These are phyloP conservation scores for Lutjanus erythropterus DNA, from an alignment of 2,113 vertebrate genomes.

Conservation along the genomic window DNA sequence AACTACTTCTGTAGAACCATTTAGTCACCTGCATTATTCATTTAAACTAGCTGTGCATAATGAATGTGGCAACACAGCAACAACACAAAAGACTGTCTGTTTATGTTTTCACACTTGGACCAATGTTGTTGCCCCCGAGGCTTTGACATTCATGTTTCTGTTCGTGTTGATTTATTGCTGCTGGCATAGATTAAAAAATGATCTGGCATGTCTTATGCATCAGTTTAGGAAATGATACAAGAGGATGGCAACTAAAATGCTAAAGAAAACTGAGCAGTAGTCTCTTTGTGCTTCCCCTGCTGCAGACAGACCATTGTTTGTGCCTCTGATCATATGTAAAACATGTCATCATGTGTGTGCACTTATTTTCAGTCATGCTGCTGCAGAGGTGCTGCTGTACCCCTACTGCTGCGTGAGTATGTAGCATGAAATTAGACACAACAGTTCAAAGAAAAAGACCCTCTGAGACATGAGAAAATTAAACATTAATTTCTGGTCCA, in stretches of 20 bases:
- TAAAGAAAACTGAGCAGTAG: background rate
- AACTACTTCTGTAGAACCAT: constrained; percentile 74
- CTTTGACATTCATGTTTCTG: constrained; percentile 30
- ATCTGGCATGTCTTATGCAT: background rate
- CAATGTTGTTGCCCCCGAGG: constrained; percentile 29
- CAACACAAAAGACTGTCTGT: constrained; percentile 53
- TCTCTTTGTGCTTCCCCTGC: background rate
- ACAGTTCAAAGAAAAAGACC: constrained; percentile 41
- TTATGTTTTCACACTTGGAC: constrained; percentile 55
- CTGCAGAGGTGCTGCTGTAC: background rate
- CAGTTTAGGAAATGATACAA: background rate
- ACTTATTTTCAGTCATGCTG: background rate
- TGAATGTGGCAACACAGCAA: constrained; percentile 64
- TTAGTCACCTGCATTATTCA: constrained; percentile 79
- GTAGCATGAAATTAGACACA: constrained; percentile 48
- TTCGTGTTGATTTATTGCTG: constrained; percentile 28
- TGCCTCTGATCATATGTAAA: background rate
- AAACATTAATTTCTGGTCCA: constrained; percentile 50
- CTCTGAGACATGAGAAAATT: constrained; percentile 41
- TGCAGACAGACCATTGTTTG: background rate
- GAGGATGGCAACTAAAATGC: background rate
- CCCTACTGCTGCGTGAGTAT: background rate
- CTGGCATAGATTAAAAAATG: constrained; percentile 35
- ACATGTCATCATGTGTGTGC: background rate
- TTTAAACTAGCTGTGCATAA: constrained; percentile 73